Base-by-base conservation (phyloP, 2,113 vertebrate species). In the Rhadina sibilatrix region DNA sequence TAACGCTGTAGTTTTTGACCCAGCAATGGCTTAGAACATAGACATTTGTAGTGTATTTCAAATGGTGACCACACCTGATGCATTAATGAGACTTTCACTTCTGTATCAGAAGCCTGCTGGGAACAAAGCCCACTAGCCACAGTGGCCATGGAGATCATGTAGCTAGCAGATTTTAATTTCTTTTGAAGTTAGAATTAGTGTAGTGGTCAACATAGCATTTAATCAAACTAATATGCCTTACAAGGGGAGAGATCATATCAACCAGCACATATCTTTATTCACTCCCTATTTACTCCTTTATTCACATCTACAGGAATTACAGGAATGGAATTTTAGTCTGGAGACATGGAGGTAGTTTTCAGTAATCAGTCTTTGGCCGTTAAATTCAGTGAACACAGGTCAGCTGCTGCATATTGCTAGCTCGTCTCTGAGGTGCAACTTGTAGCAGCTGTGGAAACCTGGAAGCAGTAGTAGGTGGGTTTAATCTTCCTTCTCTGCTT, bases 131-230 rank as follows among this genome's bases (percentile, higher is more conserved):
- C 54, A 59, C 59, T 71, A 35, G 56, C 46, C 59, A 74, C 35
- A 66, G 79, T 64, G 75, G 46, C 78, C 40, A 6, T n/a, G 23
- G 37, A 66, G 53, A 87, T 50, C 17, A 15, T 30, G 38, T 68
- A 59, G 63, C 75, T 80, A 80, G 30, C 33, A 63, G 54, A 90
- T 31, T 80, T 80, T 1, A 52, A 47, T 90, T 93, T 77, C 31
- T 90, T 94, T 94, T 90, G 83, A 93, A 83, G 56, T 27, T 80
- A 42, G 64, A 88, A 93, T 86, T 92, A 47, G 13, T 11, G 5
- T 38, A 60, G 33, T 33, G 54, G 24, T 90, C 50, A 90, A 52
- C 66, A 23, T 35, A 57, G 49, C 20, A 49, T 77, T 83, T 92
- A 83, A 56, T 94, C 91, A 80, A 90, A 88, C 33, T 59, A 86